A percentile compares a stretch with the other conserved stretches of the same genome.
phyloP scores from a whole-genome alignment of 2,888 invertebrate genomes.

The Patella depressa region DNA sequence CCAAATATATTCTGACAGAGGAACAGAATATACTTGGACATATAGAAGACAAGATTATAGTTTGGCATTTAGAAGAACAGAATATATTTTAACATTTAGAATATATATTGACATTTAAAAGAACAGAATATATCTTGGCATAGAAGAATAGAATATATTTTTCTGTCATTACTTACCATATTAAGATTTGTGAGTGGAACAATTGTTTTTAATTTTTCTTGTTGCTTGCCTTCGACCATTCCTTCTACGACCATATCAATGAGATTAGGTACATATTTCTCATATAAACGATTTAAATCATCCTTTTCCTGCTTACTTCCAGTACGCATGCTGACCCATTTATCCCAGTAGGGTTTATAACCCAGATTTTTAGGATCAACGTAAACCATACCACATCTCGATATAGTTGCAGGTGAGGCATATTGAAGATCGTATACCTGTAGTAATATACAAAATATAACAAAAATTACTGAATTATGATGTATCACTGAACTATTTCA shows the following conservation, averaged over 20 bases:
- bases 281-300: slow-evolving; percentile 75
- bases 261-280: slow-evolving; percentile 82
- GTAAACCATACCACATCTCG: slow-evolving; percentile 93
- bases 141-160: too few species aligned
- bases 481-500: background rate
- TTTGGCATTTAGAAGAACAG: too few species aligned
- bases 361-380: slow-evolving; percentile 93
- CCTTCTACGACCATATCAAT: slow-evolving; percentile 83
- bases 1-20: too few species aligned
- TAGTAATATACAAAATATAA: slow-evolving; percentile 15
- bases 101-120: too few species aligned
- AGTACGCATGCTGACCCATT: slow-evolving; percentile 77
- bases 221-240: slow-evolving; percentile 77
- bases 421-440: slow-evolving; percentile 88
- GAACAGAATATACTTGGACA: too few species aligned
- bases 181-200: slow-evolving; percentile 89
- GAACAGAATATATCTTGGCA: too few species aligned
- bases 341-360: slow-evolving; percentile 87
- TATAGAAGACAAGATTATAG: too few species aligned
- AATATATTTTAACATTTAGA: too few species aligned
- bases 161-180: slow-evolving; percentile 75
- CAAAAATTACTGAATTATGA: too few species aligned
- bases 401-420: slow-evolving; percentile 93
- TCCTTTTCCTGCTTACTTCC: slow-evolving; percentile 59
- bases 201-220: slow-evolving; percentile 82